phyloP scores from a whole-genome alignment of 2,113 vertebrate genomes.

The Ictalurus punctatus region DNA sequence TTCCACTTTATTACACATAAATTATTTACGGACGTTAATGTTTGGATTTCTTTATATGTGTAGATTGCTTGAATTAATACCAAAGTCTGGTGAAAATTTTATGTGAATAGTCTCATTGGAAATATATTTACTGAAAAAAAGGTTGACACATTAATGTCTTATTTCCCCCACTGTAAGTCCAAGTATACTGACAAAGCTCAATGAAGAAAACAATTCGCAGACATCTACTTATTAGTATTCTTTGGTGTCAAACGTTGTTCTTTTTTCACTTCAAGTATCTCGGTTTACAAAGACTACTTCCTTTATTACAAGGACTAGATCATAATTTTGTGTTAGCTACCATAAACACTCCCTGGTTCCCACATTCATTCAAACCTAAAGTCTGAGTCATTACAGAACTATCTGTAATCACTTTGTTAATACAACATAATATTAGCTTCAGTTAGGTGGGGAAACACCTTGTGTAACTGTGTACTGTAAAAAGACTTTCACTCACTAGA shows the following conservation, averaged over 20 bases:
- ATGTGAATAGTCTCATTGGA: too few relatives aligned
- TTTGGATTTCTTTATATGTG: too few relatives aligned
- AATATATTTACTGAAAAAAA: too few relatives aligned
- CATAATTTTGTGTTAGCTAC: neutral
- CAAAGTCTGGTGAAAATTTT: too few relatives aligned
- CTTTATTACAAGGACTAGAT: neutral
- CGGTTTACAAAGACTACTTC: constrained; percentile 5
- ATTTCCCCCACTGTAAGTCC: too few relatives aligned
- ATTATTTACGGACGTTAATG: too few relatives aligned
- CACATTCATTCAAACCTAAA: neutral
- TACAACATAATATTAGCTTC: neutral
- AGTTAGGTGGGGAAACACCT: neutral
- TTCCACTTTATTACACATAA: too few relatives aligned
- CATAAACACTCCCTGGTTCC: neutral
- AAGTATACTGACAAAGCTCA: too few relatives aligned
- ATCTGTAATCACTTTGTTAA: neutral
- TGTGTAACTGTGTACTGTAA: neutral
- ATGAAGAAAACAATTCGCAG: neutral
- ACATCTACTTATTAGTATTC: neutral
- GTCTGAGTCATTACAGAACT: neutral
- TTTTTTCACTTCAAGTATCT: constrained; percentile 1
- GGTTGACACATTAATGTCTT: too few relatives aligned
- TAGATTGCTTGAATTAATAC: too few relatives aligned
- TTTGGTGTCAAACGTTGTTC: neutral
- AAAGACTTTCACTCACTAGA: neutral